A percentile compares a stretch with the other conserved stretches of the same genome.
phyloP scores from a whole-genome alignment of 2,113 vertebrate species.

The Macquaria ambigua region DNA sequence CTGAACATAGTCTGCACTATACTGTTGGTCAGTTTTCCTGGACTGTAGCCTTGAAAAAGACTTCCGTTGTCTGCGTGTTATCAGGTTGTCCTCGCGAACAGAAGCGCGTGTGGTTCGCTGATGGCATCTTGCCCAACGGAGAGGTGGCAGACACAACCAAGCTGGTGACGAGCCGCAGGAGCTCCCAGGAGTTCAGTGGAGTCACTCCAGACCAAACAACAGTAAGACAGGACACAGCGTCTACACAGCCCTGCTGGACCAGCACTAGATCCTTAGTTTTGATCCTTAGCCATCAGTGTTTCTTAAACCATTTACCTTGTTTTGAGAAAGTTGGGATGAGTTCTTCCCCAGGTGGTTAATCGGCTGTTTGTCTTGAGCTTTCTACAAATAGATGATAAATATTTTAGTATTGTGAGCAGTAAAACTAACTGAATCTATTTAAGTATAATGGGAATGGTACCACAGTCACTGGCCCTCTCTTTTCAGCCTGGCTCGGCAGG shows the following conservation, averaged over 20 bases:
- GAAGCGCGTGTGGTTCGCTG: slow-evolving; percentile 96
- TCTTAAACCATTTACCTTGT: not conserved
- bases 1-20: not conserved
- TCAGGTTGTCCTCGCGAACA: slow-evolving; percentile 90
- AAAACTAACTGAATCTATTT: not conserved
- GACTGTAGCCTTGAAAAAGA: not conserved
- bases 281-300: not conserved
- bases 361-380: not conserved
- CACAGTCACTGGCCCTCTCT: not conserved
- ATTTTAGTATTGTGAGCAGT: not conserved
- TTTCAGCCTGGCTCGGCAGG: slow-evolving; percentile 56
- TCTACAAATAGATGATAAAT: not conserved
- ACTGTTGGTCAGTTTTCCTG: not conserved
- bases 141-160: slow-evolving; percentile 92
- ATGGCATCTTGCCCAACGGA: slow-evolving; percentile 94
- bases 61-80: not conserved
- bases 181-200: slow-evolving; percentile 85
- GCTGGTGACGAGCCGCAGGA: slow-evolving; percentile 84
- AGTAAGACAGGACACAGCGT: slow-evolving; percentile 64
- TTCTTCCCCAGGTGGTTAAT: not conserved
- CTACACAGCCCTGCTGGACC: not conserved
- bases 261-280: not conserved
- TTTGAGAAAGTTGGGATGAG: not conserved
- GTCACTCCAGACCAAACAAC: slow-evolving; percentile 57
- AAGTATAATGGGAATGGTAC: not conserved